Percentiles rank a stretch among this genome's conserved stretches.
phyloP scores from a whole-genome alignment of 2,797 vertebrate species.

The Sebastes baramenuke region DNA sequence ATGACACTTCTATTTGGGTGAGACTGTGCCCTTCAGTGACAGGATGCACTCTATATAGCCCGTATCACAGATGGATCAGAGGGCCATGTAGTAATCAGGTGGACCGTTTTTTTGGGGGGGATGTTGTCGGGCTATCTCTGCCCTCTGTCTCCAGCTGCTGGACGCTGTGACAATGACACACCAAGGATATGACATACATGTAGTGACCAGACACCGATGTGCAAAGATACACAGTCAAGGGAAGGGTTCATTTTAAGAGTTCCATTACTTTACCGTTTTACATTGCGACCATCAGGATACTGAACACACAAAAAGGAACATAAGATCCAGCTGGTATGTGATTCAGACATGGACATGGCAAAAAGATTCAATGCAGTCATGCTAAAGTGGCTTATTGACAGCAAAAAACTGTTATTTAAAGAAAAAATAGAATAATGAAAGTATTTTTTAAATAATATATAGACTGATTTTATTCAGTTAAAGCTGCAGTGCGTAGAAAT shows the following conservation, averaged over 20 bases:
- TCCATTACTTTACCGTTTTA: accelerated
- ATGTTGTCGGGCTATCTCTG: background rate
- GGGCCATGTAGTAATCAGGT: background rate
- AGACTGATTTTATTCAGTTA: too few relatives aligned
- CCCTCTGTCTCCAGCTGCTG: slow-evolving; percentile 25
- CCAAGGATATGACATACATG: background rate
- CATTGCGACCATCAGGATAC: background rate
- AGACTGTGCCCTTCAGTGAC: background rate
- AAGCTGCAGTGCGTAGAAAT: too few relatives aligned
- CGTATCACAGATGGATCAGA: background rate
- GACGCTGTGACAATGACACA: background rate
- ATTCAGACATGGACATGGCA: background rate
- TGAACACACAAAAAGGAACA: background rate
- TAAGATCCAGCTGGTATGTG: background rate
- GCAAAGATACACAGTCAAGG: background rate
- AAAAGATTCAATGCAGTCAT: background rate
- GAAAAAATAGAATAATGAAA: background rate
- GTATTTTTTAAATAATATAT: background rate
- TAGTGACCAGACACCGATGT: background rate
- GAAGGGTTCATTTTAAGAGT: background rate
- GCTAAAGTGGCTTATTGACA: background rate
- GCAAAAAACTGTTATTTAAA: background rate
- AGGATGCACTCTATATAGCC: background rate
- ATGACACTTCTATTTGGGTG: background rate
- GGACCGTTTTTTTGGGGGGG: background rate